Conservation (phyloP, 2,797 vertebrate species). For the Synaphobranchus kaupii region DNA sequence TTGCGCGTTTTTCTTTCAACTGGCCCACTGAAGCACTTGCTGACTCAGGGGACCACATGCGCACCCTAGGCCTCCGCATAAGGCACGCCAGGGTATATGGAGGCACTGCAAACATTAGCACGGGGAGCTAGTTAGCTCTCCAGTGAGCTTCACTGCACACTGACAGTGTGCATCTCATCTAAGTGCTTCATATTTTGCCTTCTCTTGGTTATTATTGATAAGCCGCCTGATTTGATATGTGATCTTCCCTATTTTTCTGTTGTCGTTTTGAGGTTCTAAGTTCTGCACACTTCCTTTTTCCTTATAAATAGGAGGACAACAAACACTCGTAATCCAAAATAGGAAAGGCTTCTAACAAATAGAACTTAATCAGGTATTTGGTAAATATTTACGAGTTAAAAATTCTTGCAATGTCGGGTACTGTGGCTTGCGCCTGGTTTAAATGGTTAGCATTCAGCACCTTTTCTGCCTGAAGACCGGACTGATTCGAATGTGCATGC, state of each 20-base stretch:
- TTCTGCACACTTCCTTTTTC: neutral
- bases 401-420: too few species aligned
- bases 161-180: neutral
- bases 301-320: neutral
- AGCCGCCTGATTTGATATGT: neutral
- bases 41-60: neutral
- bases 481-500: too few species aligned
- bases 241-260: neutral
- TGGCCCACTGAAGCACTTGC: neutral
- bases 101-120: neutral
- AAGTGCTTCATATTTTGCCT: neutral
- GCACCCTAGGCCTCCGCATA: neutral
- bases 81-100: neutral
- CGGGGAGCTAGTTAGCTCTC: neutral
- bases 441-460: too few species aligned
- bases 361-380: too few species aligned
- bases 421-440: too few species aligned
- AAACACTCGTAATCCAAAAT: too few species aligned
- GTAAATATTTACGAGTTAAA: too few species aligned
- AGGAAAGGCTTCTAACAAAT: too few species aligned
- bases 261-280: neutral
- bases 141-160: neutral
- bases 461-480: too few species aligned
- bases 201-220: neutral
- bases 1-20: neutral